Evolutionary conservation across 2,888 invertebrate species (phyloP), one percentile per base, ranked within the genome.

Genomic region (Drosophila paramelanica): DNA sequence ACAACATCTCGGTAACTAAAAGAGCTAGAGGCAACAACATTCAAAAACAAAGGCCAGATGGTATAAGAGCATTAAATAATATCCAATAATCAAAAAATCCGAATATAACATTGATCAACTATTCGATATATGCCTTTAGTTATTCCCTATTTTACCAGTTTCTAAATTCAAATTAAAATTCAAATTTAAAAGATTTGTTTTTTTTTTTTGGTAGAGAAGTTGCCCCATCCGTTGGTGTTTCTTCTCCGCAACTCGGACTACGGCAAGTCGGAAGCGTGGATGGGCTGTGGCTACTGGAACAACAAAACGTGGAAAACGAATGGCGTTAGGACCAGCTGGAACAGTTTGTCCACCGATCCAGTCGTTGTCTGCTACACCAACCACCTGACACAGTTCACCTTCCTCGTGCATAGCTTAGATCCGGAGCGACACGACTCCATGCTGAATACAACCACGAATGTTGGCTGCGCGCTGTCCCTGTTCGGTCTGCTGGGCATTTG

Each of bases 301-400:
- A 55, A 73, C 36, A 17, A n/a, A 2, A 47, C 17, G 0, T 73
- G 73, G 73, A 3, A 39, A 33, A 55, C 13, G 1, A 20, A 23
- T 0, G 73, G 73, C 5, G 20, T 73, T 5, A 14, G 20, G 14
- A 64, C 58, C 0, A 13, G 8, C 1, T 27, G 13, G 8, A 39
- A 1, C 13, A 31, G 23, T 13, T 49, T 38, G 14, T 8, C 8
- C 5, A 3, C 39, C n/a, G 47, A 62, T 47, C 38, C 61, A 1
- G 43, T 73, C n/a, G 58, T 38, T 13, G 61, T 67, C 6, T 73
- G 73, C 61, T 11, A 17, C 7, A 67, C 67, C 1, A 51, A 7
- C 0, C 73, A 73, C 50, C 47, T 73, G 53, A 73, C 73, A 2
- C 58, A 73, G 25, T 73, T 73, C 11, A 62, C 56, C n/a, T 49